Conservation (phyloP, 2,113 vertebrate species). For the Anthoscopus minutus region DNA sequence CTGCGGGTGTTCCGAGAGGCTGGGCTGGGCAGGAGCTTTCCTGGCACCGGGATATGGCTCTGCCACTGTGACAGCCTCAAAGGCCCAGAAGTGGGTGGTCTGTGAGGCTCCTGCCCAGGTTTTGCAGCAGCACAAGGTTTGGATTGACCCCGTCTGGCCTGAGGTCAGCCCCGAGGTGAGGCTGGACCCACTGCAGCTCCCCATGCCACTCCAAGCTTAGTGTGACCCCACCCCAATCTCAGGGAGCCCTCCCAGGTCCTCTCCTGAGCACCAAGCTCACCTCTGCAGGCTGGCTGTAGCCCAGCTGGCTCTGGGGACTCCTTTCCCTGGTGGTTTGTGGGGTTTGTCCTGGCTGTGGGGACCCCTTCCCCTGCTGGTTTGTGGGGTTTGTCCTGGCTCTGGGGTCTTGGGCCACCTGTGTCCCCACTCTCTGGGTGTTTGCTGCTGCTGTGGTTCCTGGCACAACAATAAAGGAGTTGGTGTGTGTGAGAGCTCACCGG, state of each 20-base stretch:
- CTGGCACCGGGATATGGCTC: background rate
- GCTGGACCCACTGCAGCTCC: background rate
- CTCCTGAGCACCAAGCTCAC: background rate
- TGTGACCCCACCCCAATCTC: background rate
- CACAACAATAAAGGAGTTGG: constrained; percentile 44
- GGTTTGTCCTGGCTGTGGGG: background rate
- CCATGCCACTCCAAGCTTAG: background rate
- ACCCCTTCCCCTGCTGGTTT: background rate
- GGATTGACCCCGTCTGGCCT: background rate
- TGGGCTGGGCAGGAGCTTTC: background rate
- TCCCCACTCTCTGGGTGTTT: background rate
- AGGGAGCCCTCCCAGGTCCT: background rate
- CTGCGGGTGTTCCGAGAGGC: background rate
- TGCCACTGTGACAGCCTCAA: background rate
- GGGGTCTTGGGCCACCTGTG: background rate
- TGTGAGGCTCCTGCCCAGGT: background rate
- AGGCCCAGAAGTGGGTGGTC: background rate
- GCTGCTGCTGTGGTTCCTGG: background rate
- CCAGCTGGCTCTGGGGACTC: background rate
- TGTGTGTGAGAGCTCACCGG: background rate
- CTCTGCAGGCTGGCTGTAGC: background rate
- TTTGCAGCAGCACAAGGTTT: background rate
- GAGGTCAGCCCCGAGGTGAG: background rate
- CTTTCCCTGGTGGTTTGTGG: background rate
- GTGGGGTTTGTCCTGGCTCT: background rate